These are phyloP conservation scores for Zaprionus davidi DNA, from an alignment of 1,140 invertebrate genomes.

Conservation along the genomic window DNA sequence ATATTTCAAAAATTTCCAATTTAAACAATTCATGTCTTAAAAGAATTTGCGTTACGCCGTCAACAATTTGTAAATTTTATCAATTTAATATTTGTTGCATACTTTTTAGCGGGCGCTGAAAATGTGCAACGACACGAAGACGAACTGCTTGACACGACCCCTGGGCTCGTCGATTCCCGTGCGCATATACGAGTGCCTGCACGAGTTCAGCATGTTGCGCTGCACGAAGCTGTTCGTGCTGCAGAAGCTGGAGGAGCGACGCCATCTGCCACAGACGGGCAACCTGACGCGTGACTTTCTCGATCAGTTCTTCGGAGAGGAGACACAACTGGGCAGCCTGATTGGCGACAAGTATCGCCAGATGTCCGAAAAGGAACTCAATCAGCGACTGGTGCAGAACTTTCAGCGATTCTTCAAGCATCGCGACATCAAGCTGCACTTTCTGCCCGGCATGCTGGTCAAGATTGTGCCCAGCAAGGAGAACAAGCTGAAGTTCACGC, in stretches of 20 bases:
- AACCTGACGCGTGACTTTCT: conserved; percentile 80
- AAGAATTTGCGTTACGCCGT: not conserved
- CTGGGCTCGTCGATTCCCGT: conserved; percentile 77
- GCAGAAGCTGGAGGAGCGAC: conserved; percentile 77
- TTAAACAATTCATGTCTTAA: not conserved
- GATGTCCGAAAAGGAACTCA: conserved; percentile 77
- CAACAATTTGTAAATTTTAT: not conserved
- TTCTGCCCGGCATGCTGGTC: conserved; percentile 76
- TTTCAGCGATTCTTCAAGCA: conserved; percentile 82
- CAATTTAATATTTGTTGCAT: conserved; percentile 23
- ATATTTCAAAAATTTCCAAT: no score
- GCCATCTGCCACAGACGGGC: conserved; percentile 53
- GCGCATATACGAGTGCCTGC: conserved; percentile 78
- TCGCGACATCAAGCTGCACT: conserved; percentile 80
- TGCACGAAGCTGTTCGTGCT: conserved; percentile 83
- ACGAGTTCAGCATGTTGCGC: conserved; percentile 66
- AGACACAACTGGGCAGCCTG: conserved; percentile 67
- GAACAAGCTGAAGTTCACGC: conserved; percentile 75
- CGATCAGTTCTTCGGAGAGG: conserved; percentile 75
- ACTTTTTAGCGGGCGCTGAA: conserved; percentile 48
- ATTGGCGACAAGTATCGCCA: conserved; percentile 62
- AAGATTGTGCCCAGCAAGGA: conserved; percentile 81
- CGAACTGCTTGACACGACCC: conserved; percentile 62
- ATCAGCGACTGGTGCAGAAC: conserved; percentile 64
- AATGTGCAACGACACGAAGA: conserved; percentile 49